Evolutionary conservation across 2,888 invertebrate species (phyloP), one percentile per base, ranked within the genome.

Genomic region (Harpagoxenus sublaevis): DNA sequence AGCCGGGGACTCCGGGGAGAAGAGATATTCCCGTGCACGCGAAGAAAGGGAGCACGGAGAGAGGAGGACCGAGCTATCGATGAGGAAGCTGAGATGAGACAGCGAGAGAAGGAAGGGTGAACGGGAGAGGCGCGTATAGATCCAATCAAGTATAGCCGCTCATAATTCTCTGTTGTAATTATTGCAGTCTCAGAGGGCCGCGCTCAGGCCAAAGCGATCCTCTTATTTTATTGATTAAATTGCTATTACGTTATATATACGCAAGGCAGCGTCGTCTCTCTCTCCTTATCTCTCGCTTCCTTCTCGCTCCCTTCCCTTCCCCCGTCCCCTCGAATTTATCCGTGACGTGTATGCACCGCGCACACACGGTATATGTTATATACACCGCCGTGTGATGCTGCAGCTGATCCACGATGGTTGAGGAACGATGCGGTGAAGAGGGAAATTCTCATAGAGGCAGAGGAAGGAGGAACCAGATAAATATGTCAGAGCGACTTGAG

Each of bases 151-250:
- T 91, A 93, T 91, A 91, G 93, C 92, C 92, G 91, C 92, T 94
- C 94, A 94, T 94, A 94, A 94, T 94, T 94, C 94, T 94, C 93
- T 89, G 91, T 91, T 93, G 93, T 94, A 94, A 94, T 94, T 94
- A 94, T 94, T 93, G 93, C 92, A 90, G 91, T 91, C 92, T 91
- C 89, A 91, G 90, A 92, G 91, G 91, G 92, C 91, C 87, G 90
- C 89, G 88, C 82, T 91, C 89, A 62, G 87, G 84, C 88, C 86
- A 86, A 89, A 88, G 87, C 90, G 89, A 91, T 94, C 89, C 90
- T 94, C 93, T 94, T 94, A 92, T 94, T 94, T 94, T 94, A 93
- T 94, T 94, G 93, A 94, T 94, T 93, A 94, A 94, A 94, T 93
- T 93, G 92, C 93, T 92, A 92, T 94, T 94, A 93, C 93, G 91